phyloP scores from a whole-genome alignment of 2,797 vertebrate genomes.

The Danio tinwini region DNA sequence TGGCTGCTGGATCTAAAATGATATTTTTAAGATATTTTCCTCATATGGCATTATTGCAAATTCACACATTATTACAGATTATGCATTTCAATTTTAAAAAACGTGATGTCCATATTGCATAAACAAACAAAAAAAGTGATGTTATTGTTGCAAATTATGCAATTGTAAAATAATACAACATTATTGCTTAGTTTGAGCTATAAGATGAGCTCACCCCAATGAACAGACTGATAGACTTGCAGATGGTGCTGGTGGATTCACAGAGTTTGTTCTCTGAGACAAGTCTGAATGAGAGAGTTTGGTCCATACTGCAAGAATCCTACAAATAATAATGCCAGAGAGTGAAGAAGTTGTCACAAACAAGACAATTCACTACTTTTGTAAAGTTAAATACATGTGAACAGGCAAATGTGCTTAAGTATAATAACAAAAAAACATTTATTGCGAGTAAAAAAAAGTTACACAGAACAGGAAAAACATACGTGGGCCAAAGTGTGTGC shows the following conservation, averaged over 20 bases:
- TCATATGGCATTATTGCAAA: not conserved
- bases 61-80: not conserved
- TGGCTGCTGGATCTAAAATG: too few relatives aligned
- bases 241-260: constrained; percentile 76
- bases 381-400: too few relatives aligned
- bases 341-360: constrained; percentile 81
- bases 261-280: constrained; percentile 81
- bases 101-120: too few relatives aligned
- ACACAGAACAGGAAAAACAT: constrained; percentile 33
- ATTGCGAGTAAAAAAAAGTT: too few relatives aligned
- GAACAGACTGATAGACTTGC: constrained; percentile 80
- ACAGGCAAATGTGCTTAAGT: too few relatives aligned
- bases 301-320: constrained; percentile 80
- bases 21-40: not conserved
- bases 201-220: constrained; percentile 77
- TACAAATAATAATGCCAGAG: constrained; percentile 82
- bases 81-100: not conserved
- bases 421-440: too few relatives aligned
- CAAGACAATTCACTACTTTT: not conserved
- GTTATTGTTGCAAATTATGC: too few relatives aligned
- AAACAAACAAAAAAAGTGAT: too few relatives aligned
- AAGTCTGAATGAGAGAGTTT: constrained; percentile 79
- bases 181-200: too few relatives aligned
- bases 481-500: constrained; percentile 85
- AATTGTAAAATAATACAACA: too few relatives aligned